Percentiles rank a stretch among this genome's conserved stretches.
These are phyloP conservation scores for Thripadectes ignobilis DNA, from an alignment of 2,797 vertebrate genomes.

Conservation along the genomic window DNA sequence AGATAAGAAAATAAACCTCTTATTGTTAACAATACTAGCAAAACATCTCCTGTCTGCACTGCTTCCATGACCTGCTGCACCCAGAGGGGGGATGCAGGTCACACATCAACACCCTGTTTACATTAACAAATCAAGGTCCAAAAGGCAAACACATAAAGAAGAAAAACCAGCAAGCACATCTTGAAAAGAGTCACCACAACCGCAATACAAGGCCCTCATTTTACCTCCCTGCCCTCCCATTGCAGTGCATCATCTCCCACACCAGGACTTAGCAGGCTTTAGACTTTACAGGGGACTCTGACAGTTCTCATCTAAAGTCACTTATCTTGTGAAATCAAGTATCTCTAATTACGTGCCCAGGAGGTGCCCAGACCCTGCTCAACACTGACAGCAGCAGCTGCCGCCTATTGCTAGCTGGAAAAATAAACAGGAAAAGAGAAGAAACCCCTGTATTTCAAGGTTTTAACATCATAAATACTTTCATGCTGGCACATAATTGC, in stretches of 20 bases:
- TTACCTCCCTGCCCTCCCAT: neutral
- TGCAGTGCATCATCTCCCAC: neutral
- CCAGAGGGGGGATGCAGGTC: neutral
- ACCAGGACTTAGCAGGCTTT: neutral
- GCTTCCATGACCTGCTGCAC: accelerated
- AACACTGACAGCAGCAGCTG: neutral
- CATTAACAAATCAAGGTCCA: neutral
- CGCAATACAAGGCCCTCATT: neutral
- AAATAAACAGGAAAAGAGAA: neutral
- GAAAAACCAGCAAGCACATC: neutral
- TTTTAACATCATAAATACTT: accelerated
- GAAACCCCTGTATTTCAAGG: neutral
- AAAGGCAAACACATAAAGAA: neutral
- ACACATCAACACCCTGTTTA: accelerated
- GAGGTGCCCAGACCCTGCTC: neutral
- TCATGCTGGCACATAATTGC: accelerated
- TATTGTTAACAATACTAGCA: neutral
- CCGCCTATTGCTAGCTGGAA: neutral
- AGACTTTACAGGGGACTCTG: neutral
- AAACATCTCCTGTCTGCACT: neutral
- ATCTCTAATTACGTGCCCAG: neutral
- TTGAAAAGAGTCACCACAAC: neutral
- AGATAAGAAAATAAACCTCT: constrained; percentile 34
- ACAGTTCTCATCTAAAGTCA: neutral
- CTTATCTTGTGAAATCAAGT: neutral